Percentiles rank a stretch among this genome's conserved stretches.
These are phyloP conservation scores for Wasmannia auropunctata DNA, from an alignment of 1,140 invertebrate species.

Conservation along the genomic window DNA sequence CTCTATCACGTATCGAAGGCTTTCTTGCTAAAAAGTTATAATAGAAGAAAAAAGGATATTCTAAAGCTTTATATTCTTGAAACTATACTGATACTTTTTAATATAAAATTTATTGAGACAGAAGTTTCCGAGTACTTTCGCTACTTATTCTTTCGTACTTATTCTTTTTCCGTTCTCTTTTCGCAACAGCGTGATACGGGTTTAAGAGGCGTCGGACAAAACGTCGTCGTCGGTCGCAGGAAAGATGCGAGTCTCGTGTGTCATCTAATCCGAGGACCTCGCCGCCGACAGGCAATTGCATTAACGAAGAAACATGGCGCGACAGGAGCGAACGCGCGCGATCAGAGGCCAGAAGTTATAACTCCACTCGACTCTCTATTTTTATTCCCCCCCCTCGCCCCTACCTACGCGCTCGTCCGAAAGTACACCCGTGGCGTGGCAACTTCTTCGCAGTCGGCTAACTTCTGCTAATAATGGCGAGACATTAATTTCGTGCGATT, in stretches of 20 bases:
- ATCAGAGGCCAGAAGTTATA: slow-evolving; percentile 60
- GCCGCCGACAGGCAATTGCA: slow-evolving; percentile 67
- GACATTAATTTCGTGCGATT: slow-evolving; percentile 84
- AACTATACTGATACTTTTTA: neutral
- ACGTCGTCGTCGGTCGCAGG: slow-evolving; percentile 9
- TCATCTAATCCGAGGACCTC: slow-evolving; percentile 66
- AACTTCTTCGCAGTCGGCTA: slow-evolving; percentile 75
- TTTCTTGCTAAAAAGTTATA: neutral
- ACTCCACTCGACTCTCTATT: slow-evolving; percentile 59
- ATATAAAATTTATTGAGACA: neutral
- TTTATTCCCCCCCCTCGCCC: slow-evolving; percentile 35
- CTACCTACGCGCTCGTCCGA: neutral
- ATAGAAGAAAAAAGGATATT: neutral
- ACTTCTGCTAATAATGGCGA: slow-evolving; percentile 83
- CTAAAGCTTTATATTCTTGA: neutral
- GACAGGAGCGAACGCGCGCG: slow-evolving; percentile 44
- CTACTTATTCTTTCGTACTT: neutral
- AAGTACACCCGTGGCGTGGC: slow-evolving; percentile 34
- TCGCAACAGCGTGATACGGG: neutral
- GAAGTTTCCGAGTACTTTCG: neutral
- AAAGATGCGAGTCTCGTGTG: slow-evolving; percentile 64
- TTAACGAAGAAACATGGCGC: slow-evolving; percentile 82
- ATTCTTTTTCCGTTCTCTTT: neutral
- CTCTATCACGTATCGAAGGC: neutral
- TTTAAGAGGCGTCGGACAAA: slow-evolving; percentile 11